Base-by-base conservation (phyloP, 2,113 vertebrate species). In the Polyodon spathula region DNA sequence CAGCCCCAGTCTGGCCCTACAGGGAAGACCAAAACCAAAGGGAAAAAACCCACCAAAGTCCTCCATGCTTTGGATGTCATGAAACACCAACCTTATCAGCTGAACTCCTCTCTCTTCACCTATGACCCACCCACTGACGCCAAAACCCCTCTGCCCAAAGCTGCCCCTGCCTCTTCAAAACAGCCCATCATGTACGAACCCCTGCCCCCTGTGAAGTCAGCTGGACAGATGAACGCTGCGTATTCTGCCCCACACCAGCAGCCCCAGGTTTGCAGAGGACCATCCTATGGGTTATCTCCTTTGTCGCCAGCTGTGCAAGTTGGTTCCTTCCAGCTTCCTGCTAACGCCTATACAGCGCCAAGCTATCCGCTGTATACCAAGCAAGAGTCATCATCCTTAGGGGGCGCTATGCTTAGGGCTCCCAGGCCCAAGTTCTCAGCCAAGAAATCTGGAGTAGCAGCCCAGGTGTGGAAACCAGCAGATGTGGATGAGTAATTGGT, bases 11-110 rank as follows among this genome's bases (percentile, higher is more conserved):
- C 27, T 27, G 27, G 27, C 27, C 27, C 27, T 27, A 27, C 27
- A 27, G 54, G 56, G 58, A 84, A 86, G 76, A 67, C 69, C 53
- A 87, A 86, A 71, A 86, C 79, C 75, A 89, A 83, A 88, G 79
- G 76, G 77, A 86, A 69, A 79, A 89, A 86, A 74, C 64, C 88
- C 56, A 91, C 86, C 61, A 99, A 98, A 81, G 83, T 85, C 17
- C 91, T 99, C 56, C 93, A 87, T 69, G 83, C 91, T 59, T 68
- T 98, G 70, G 93, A 99, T 71, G 92, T 99, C 63, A 99, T 99
- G 96, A 97, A 96, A 70, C 94, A 97, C 74, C 90, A 97, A 15
- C 94, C 95, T 0, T 97, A 99, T 65, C 94, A 99, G 72, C 87
- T 99, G 0, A 90, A 88, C 27, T 84, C 94, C 1, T 93, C 95